Conservation (phyloP, 2,888 invertebrate genomes). For the Oithona nana region DNA sequence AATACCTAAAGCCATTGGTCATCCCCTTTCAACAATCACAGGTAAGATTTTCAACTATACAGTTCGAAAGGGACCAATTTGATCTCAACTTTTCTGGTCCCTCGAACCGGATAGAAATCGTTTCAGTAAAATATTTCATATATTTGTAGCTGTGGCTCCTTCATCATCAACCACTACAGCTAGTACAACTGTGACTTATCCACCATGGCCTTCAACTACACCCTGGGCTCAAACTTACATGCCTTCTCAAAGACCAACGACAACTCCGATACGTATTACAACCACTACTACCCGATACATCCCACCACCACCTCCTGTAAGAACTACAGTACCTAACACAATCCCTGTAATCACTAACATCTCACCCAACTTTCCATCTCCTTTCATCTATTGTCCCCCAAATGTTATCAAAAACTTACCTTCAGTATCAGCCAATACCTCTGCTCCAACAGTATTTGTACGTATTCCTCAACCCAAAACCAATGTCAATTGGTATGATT, state of each 20-base stretch:
- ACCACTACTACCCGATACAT: background rate
- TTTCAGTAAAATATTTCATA: no score
- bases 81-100: no score
- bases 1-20: no score
- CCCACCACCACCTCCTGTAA: background rate
- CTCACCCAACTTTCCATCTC: constrained; percentile 21
- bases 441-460: constrained; percentile 31
- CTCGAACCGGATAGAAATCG: no score
- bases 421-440: constrained; percentile 23
- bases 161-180: background rate
- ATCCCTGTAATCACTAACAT: background rate
- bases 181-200: background rate
- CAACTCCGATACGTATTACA: background rate
- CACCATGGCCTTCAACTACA: no score
- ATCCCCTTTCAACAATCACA: background rate
- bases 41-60: background rate
- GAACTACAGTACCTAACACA: background rate
- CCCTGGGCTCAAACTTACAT: no score
- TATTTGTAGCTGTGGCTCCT: no score
- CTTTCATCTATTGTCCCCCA: constrained; percentile 44
- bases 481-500: constrained; percentile 43
- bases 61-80: no score
- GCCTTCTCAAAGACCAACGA: no score
- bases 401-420: constrained; percentile 39
- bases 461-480: constrained; percentile 38